These are phyloP conservation scores for Chouioia cunea DNA, from an alignment of 2,888 invertebrate species.

Conservation along the genomic window DNA sequence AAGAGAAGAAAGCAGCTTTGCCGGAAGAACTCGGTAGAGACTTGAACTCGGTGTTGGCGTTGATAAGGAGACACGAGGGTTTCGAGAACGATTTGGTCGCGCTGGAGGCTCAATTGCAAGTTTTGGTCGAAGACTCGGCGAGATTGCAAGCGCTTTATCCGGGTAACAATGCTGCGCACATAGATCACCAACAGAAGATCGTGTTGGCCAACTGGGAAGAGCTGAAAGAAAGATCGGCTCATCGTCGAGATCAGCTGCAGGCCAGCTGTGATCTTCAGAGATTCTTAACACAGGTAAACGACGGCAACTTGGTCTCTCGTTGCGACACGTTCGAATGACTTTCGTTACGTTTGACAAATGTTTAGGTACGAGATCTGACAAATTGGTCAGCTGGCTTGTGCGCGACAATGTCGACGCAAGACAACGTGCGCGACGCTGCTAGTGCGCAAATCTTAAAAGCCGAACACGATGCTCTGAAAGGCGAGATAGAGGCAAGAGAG, in stretches of 20 bases:
- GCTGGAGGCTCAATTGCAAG: slow-evolving; percentile 90
- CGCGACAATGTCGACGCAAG: slow-evolving; percentile 82
- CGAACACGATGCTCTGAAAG: slow-evolving; percentile 85
- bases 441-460: slow-evolving; percentile 85
- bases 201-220: slow-evolving; percentile 90
- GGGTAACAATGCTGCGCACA: slow-evolving; percentile 90
- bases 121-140: slow-evolving; percentile 92
- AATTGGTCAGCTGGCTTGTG: slow-evolving; percentile 89
- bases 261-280: slow-evolving; percentile 91
- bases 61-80: slow-evolving; percentile 89
- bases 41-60: slow-evolving; percentile 85
- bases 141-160: slow-evolving; percentile 90
- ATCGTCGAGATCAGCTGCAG: slow-evolving; percentile 83
- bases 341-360: background rate
- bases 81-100: slow-evolving; percentile 94
- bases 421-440: slow-evolving; percentile 85
- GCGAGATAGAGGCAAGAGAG: slow-evolving; percentile 91
- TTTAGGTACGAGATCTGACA: slow-evolving; percentile 84
- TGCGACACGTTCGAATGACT: background rate
- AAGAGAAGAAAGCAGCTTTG: slow-evolving; percentile 89
- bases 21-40: slow-evolving; percentile 86
- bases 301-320: background rate
- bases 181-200: slow-evolving; percentile 87
- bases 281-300: slow-evolving; percentile 82
- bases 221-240: slow-evolving; percentile 85